phyloP scores from a whole-genome alignment of 2,888 invertebrate species.

The Harpalus rufipes region DNA sequence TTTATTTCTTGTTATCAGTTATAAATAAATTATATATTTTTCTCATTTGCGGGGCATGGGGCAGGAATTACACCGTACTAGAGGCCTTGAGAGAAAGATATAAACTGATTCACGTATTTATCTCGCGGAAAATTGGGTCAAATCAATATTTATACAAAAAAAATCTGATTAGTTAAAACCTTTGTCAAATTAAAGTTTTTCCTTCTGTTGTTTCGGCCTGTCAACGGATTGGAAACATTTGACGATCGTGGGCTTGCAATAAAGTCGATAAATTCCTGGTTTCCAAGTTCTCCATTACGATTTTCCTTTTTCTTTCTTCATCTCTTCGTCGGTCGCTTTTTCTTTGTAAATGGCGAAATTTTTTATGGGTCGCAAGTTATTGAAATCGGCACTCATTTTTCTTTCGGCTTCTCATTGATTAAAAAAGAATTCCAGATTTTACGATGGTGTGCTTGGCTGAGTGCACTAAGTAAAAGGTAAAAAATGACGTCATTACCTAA shows the following conservation, averaged over 20 bases:
- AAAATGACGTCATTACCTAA: no score
- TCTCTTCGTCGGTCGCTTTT: constrained; percentile 15
- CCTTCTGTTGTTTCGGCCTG: background rate
- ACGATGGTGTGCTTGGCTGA: background rate
- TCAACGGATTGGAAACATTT: constrained; percentile 20
- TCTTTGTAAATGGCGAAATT: constrained; percentile 37
- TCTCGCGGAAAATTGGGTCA: background rate
- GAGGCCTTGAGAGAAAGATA: background rate
- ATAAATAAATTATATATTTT: background rate
- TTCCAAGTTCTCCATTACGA: constrained; percentile 39
- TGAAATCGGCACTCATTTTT: constrained; percentile 48
- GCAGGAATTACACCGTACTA: background rate
- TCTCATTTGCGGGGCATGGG: background rate
- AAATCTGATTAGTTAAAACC: constrained; percentile 2
- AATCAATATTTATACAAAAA: constrained; percentile 1
- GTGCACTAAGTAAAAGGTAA: no score
- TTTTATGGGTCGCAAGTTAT: constrained; percentile 28
- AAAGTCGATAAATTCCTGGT: constrained; percentile 20
- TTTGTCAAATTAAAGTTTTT: background rate
- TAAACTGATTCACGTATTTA: background rate
- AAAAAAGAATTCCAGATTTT: background rate
- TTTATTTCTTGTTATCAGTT: background rate
- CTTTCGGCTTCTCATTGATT: constrained; percentile 28
- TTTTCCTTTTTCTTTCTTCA: constrained; percentile 30
- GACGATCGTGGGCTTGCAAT: constrained; percentile 25